A percentile compares a stretch with the other conserved stretches of the same genome.
Evolutionary conservation across 2,113 vertebrate genomes (phyloP).

Genomic region (Psephotus haematonotus): DNA sequence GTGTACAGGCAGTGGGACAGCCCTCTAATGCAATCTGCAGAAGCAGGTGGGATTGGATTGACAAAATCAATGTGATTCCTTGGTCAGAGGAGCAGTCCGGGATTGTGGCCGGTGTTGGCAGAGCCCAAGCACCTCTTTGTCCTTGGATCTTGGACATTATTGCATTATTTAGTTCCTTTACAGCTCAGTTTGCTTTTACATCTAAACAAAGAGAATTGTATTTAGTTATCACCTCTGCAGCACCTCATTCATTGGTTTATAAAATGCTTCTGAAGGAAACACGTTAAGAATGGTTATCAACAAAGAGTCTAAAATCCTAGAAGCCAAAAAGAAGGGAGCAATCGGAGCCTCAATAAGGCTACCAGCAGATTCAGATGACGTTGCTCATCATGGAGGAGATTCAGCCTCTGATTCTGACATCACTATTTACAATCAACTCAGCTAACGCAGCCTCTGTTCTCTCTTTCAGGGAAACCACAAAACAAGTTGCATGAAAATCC

Average conservation of each 20-base stretch:
- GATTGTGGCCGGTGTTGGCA: neutral
- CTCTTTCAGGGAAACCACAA: neutral
- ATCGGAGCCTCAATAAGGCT: neutral
- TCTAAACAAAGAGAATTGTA: neutral
- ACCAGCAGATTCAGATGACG: neutral
- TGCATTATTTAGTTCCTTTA: neutral
- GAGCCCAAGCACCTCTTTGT: neutral
- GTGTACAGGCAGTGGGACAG: neutral
- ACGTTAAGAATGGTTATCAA: neutral
- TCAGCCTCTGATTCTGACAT: neutral
- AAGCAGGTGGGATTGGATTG: neutral
- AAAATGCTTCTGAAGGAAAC: neutral
- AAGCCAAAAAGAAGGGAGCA: neutral
- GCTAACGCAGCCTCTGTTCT: neutral
- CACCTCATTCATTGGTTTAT: neutral
- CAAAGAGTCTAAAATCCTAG: neutral
- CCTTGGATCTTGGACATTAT: neutral
- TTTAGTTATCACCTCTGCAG: neutral
- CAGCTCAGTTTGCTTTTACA: neutral
- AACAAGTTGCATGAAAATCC: neutral
- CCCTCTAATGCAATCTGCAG: neutral
- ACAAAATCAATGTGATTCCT: neutral
- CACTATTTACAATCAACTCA: neutral
- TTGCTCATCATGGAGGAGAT: neutral
- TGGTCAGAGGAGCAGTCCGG: neutral